Base-by-base conservation (phyloP, 23 tunicate species). In the Phallusia fumigata region DNA sequence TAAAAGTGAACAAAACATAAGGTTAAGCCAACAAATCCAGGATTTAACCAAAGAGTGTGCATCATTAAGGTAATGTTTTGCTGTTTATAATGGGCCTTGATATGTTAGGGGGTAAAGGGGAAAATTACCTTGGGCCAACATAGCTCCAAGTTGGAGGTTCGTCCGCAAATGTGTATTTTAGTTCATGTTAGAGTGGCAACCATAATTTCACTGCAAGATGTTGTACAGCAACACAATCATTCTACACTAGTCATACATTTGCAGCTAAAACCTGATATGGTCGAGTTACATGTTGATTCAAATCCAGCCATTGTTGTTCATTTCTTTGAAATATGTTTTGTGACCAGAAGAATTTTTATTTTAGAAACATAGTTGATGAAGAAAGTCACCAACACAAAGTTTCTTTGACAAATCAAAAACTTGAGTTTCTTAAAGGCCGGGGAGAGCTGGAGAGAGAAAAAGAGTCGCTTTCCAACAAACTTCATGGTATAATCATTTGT, bases 301-400 rank as follows among this genome's bases (percentile, higher is more conserved):
- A n/a, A n/a, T n/a, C n/a, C 11, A 19, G 30, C 30, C 53, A 52
- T 16, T 22, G 19, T 13, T 51, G n/a, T 51, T 18, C 83, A n/a
- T 31, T 52, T 80, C 65, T 52, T 52, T 52, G 65, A 19, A 52
- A 52, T 52, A 52, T 18, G 19, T 19, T 52, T 19, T 52, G 19
- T 52, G n/a, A n/a, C n/a, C n/a, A n/a, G n/a, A n/a, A n/a, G n/a
- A n/a, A n/a, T n/a, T 13, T n/a, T n/a, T n/a, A n/a, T 33, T 30
- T 52, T 83, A 91, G 87, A 79, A 92, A 80, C 73, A 31, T 45
- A 24, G 47, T 58, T 35, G 97, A 92, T 83, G 91, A 92, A 64
- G 88, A 92, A 74, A 86, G 84, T 34, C 97, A 92, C 65, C 80
- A 79, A 24, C 97, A 92, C 80, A 92, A 92, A 75, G 97, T 92